phyloP scores from a whole-genome alignment of 2,888 invertebrate species.

The Drosophila barbarae region DNA sequence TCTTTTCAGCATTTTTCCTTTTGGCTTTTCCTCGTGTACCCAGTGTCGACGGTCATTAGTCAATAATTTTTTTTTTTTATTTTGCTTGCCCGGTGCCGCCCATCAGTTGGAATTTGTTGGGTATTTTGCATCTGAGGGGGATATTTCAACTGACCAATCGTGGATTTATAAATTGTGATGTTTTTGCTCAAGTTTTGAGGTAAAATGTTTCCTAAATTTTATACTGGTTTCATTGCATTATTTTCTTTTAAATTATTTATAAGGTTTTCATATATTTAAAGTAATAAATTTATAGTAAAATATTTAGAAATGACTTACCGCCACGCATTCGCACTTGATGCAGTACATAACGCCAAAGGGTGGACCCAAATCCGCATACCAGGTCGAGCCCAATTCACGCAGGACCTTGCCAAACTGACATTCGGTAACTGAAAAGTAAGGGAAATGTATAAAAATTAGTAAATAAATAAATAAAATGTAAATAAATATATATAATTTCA shows the following conservation, averaged over 20 bases:
- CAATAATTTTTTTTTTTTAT: slow-evolving; percentile 59
- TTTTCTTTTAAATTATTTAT: background rate
- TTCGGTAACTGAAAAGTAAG: slow-evolving; percentile 85
- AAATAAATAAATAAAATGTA: slow-evolving; percentile 9
- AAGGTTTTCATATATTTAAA: no score
- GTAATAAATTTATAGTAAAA: background rate
- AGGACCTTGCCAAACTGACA: slow-evolving; percentile 94
- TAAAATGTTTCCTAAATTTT: no score
- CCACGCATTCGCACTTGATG: slow-evolving; percentile 96
- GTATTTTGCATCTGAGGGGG: slow-evolving; percentile 2
- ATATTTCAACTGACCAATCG: slow-evolving; percentile 1
- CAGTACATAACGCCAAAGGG: slow-evolving; percentile 97
- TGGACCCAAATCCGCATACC: slow-evolving; percentile 95
- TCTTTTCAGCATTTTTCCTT: slow-evolving; percentile 1
- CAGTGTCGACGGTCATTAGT: slow-evolving; percentile 68
- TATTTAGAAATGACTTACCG: slow-evolving; percentile 85
- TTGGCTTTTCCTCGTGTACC: slow-evolving; percentile 46
- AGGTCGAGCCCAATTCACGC: slow-evolving; percentile 92
- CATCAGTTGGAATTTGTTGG: slow-evolving; percentile 24
- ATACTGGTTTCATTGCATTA: no score
- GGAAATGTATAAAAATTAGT: slow-evolving; percentile 3
- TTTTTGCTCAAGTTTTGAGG: background rate
- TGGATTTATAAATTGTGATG: background rate
- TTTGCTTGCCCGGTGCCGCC: slow-evolving; percentile 34
- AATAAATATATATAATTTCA: background rate